These are phyloP conservation scores for Protobothrops mucrosquamatus DNA, from an alignment of 2,113 vertebrate genomes.

Conservation along the genomic window DNA sequence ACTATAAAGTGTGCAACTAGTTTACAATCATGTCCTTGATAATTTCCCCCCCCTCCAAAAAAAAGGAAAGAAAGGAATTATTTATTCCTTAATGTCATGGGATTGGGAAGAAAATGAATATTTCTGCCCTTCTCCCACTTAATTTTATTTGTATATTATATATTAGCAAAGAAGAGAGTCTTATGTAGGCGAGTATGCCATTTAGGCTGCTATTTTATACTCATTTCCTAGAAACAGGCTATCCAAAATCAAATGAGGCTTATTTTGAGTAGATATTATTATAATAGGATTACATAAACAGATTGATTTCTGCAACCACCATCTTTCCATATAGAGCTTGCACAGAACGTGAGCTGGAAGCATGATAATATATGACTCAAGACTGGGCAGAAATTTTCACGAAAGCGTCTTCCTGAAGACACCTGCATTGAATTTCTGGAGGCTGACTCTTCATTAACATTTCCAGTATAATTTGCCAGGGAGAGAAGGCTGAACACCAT, in stretches of 20 bases:
- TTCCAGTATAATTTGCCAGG: neutral
- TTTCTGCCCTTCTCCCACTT: neutral
- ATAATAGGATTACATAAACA: neutral
- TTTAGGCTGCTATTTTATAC: neutral
- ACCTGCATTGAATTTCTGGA: neutral
- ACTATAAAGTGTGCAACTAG: neutral
- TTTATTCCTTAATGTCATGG: neutral
- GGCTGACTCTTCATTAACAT: neutral
- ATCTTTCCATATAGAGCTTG: neutral
- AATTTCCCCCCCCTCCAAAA: neutral
- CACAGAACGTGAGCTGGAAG: neutral
- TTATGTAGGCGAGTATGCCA: neutral
- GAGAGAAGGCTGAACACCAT: neutral
- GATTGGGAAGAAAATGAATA: neutral
- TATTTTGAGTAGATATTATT: neutral
- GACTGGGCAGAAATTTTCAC: neutral
- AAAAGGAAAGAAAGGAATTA: neutral
- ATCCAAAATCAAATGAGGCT: neutral
- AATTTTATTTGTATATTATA: neutral
- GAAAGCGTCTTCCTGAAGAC: neutral
- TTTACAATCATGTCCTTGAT: neutral
- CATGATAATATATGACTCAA: neutral
- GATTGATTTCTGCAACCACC: neutral
- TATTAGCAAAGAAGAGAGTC: neutral
- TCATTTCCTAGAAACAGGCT: neutral